Evolutionary conservation across 2,113 vertebrate species (phyloP).

Genomic region (Actenoides hombroni): DNA sequence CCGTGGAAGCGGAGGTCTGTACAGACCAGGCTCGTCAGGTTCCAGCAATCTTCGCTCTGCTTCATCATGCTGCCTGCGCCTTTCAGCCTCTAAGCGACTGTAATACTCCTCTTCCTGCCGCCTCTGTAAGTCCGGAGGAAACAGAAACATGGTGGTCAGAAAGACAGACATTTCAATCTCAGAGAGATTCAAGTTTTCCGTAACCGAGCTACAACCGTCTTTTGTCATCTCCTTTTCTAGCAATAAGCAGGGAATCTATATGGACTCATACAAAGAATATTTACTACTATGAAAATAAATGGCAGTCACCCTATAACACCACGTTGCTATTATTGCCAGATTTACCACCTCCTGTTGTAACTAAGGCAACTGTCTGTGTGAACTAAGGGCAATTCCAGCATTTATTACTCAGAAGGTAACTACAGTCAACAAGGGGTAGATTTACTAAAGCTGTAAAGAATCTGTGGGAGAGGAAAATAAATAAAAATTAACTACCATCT

Average conservation of each 20-base stretch:
- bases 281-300: not conserved
- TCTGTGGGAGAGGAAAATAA: not conserved
- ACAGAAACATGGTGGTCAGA: slow-evolving; percentile 55
- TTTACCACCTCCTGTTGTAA: not conserved
- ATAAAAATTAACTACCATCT: not conserved
- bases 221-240: not conserved
- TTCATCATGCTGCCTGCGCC: slow-evolving; percentile 95
- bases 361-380: not conserved
- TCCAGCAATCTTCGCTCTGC: slow-evolving; percentile 92
- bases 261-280: not conserved
- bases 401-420: slow-evolving; percentile 6
- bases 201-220: not conserved
- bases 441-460: not conserved
- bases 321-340: not conserved
- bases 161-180: not conserved
- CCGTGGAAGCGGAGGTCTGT: slow-evolving; percentile 93
- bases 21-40: slow-evolving; percentile 93
- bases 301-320: not conserved
- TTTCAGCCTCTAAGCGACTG: slow-evolving; percentile 92
- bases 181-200: not conserved
- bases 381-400: not conserved
- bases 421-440: not conserved
- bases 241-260: not conserved
- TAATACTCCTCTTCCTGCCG: slow-evolving; percentile 99
- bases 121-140: slow-evolving; percentile 81